These are phyloP conservation scores for Notamacropus eugenii DNA, from an alignment of 2,797 vertebrate genomes.

Conservation along the genomic window DNA sequence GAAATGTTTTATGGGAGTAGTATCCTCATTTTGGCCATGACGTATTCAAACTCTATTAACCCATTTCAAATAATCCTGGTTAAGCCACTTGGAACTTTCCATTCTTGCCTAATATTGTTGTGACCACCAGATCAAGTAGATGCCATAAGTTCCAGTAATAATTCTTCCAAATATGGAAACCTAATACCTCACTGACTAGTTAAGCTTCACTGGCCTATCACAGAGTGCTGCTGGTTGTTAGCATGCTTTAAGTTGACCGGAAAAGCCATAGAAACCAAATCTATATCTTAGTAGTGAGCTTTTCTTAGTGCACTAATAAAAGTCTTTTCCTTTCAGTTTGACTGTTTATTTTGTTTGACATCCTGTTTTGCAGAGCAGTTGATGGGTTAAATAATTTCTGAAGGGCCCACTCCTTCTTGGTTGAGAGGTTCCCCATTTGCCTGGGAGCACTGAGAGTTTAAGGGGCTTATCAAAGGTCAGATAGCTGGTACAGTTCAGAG, in stretches of 20 bases:
- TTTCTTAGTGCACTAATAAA: background rate
- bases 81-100: background rate
- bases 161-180: background rate
- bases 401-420: background rate
- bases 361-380: background rate
- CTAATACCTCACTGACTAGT: background rate
- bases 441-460: background rate
- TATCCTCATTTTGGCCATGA: background rate
- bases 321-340: background rate
- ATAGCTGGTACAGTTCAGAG: background rate
- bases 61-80: background rate
- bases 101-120: background rate
- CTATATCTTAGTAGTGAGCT: background rate
- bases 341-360: background rate
- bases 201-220: background rate
- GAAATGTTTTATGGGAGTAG: background rate
- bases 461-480: background rate
- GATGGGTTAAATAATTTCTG: background rate
- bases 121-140: background rate
- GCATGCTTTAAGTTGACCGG: background rate
- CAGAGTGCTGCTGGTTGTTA: background rate
- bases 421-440: background rate
- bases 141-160: background rate
- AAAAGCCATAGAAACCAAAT: background rate
- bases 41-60: background rate